Evolutionary conservation across 2,797 vertebrate species (phyloP).

Genomic region (Sitta carolinensis): DNA sequence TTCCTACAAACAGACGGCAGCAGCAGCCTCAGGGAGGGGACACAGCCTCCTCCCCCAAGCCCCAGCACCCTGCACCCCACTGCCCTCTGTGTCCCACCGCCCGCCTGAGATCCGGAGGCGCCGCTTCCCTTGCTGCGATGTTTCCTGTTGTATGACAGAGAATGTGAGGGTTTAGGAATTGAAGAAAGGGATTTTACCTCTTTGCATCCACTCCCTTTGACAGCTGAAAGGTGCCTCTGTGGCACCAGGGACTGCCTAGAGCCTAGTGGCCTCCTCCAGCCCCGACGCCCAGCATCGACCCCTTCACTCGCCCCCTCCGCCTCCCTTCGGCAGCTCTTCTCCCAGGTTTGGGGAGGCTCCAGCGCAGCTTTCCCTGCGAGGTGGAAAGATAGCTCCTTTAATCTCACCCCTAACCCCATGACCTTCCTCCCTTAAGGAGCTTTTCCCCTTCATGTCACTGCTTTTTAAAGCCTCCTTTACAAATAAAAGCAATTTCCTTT

Average conservation of each 20-base stretch:
- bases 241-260: not conserved
- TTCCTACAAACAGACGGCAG: not conserved
- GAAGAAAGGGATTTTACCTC: not conserved
- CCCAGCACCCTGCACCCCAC: not conserved
- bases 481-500: constrained; percentile 69
- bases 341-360: not conserved
- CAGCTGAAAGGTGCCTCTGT: not conserved
- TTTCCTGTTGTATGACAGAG: not conserved
- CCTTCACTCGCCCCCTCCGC: not conserved
- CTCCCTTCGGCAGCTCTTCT: not conserved
- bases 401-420: constrained; percentile 75
- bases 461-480: constrained; percentile 67
- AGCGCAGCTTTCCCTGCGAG: not conserved
- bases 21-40: not conserved
- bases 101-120: fast-evolving
- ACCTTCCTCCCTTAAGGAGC: constrained; percentile 72
- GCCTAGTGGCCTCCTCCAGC: not conserved
- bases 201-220: not conserved
- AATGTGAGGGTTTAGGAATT: not conserved
- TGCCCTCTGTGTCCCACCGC: fast-evolving
- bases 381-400: constrained; percentile 54
- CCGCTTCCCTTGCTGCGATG: not conserved
- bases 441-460: constrained; percentile 67
- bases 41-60: not conserved
- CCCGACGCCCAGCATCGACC: not conserved